Evolutionary conservation across 2,113 vertebrate species (phyloP), one percentile per base, ranked within the genome.

Genomic region (Xenopus borealis): DNA sequence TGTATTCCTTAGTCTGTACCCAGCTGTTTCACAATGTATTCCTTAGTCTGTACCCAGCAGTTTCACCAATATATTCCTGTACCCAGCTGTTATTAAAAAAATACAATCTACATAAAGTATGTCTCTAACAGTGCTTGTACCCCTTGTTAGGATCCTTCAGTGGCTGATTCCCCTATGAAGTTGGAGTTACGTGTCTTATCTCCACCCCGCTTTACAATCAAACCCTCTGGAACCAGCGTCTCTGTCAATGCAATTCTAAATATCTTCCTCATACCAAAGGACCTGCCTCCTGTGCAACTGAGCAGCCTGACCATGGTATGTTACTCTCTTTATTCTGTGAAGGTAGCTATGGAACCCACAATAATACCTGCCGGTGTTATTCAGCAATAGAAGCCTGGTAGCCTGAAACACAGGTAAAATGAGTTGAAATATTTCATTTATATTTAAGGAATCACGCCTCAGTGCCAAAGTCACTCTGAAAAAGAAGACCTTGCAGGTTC

Each of bases 251-350:
- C 95, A 53, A 83, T 88, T 1, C 87, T 97, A 65, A 92, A 87
- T 73, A 92, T 99, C 68, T 85, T 93, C 63, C 23, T 97, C 69
- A 85, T 88, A 19, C 95, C 95, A 0, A 78, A 80, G 0, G 86
- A 86, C 17, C 84, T 78, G 57, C 81, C 88, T 0, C 82, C 92
- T 0, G 69, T 98, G 10, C 94, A 91, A 81, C 93, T 99, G 4
- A 95, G 93, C 91, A 97, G 92, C 83, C 93, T 98, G 93, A 94
- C 88, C 66, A 93, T 98, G 97, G 97, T 98, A 63, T 44, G 14
- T 55, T 16, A 55, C 1, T n/a, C 47, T 50, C 47, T 4, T 9
- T 50, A 50, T 50, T 50, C 47, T 50, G 47, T 50, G 12, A 50
- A 6, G 2, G 14, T 50, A 50, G 33, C 33, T 40, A 40, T 40